Conservation (phyloP, 2,888 invertebrate genomes). For the Erebia epiphron region DNA sequence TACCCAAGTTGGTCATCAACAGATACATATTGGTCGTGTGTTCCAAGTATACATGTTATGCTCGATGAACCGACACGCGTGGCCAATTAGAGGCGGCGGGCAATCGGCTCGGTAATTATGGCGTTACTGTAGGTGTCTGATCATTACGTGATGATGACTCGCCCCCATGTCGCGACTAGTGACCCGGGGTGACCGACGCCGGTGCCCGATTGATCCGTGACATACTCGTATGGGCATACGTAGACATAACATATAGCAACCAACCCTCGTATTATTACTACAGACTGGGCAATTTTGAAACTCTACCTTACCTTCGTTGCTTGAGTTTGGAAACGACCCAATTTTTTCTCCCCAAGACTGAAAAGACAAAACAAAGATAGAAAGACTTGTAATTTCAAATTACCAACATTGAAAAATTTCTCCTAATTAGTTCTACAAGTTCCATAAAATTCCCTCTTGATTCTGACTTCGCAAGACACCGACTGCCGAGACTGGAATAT, state of each 20-base stretch:
- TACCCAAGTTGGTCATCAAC: no score
- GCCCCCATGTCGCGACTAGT: neutral
- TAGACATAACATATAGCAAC: neutral
- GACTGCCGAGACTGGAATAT: no score
- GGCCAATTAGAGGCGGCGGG: neutral
- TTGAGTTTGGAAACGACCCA: no score
- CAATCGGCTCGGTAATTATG: neutral
- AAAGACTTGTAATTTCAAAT: neutral
- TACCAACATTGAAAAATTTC: neutral
- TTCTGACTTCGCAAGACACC: no score
- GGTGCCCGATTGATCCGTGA: neutral
- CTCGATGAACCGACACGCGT: neutral
- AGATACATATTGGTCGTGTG: no score
- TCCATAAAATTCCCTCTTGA: neutral
- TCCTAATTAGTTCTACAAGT: neutral
- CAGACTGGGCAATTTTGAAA: no score
- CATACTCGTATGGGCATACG: neutral
- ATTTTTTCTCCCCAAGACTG: no score
- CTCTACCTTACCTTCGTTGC: no score
- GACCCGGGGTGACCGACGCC: constrained; percentile 1
- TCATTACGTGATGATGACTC: neutral
- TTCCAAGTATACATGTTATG: neutral
- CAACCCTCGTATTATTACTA: no score
- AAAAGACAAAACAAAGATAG: no score
- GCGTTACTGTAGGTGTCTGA: neutral